Evolutionary conservation across 2,113 vertebrate genomes (phyloP).

Genomic region (Chlorodrepanis virens): DNA sequence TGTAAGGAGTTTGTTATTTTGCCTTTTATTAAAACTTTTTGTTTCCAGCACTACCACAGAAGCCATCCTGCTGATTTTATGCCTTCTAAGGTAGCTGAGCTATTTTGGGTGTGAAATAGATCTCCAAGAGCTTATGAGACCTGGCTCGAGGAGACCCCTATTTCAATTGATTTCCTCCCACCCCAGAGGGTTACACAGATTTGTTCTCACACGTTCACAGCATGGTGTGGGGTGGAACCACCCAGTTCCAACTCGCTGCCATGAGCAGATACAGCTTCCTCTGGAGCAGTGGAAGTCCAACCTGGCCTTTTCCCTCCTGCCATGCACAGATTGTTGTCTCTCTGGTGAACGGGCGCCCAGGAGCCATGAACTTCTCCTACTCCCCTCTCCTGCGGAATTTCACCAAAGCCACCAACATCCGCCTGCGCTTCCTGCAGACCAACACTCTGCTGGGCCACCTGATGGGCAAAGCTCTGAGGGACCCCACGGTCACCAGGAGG

Average conservation of each 20-base stretch:
- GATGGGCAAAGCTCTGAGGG: constrained; percentile 94
- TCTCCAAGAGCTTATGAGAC: too few relatives aligned
- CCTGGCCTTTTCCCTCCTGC: neutral
- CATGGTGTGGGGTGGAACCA: neutral
- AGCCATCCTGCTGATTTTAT: too few relatives aligned
- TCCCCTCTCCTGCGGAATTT: constrained; percentile 91
- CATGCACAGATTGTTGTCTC: constrained; percentile 87
- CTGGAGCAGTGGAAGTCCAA: neutral
- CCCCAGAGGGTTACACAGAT: neutral
- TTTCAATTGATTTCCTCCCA: neutral
- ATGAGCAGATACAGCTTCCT: neutral
- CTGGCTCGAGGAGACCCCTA: too few relatives aligned
- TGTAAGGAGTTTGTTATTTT: too few relatives aligned
- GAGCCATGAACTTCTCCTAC: constrained; percentile 96
- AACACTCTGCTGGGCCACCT: constrained; percentile 96
- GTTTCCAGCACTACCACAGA: too few relatives aligned
- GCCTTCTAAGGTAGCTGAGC: too few relatives aligned
- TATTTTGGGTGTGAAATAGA: too few relatives aligned
- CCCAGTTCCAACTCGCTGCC: fast-evolving
- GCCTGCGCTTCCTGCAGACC: constrained; percentile 91
- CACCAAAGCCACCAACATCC: constrained; percentile 95
- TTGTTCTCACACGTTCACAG: neutral
- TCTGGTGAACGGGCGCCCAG: constrained; percentile 92
- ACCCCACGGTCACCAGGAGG: constrained; percentile 96
- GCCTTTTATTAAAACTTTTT: too few relatives aligned